These are phyloP conservation scores for Desoria tigrina DNA, from an alignment of 2,888 invertebrate genomes.

Conservation along the genomic window DNA sequence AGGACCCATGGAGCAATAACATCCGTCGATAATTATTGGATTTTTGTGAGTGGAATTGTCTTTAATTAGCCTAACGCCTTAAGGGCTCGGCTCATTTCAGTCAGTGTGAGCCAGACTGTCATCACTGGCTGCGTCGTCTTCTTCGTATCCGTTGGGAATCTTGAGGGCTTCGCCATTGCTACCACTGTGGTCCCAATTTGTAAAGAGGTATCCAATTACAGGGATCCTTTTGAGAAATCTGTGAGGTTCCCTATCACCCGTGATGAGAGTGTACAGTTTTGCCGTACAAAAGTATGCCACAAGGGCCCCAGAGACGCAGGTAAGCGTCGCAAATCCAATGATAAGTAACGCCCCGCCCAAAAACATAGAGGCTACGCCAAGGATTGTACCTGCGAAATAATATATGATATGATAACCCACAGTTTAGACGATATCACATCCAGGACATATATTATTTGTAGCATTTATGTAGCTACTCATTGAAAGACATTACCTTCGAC, in stretches of 20 bases:
- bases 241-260: conserved; percentile 40
- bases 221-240: conserved; percentile 37
- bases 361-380: conserved; percentile 42
- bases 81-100: no score
- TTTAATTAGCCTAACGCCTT: no score
- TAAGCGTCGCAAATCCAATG: conserved; percentile 42
- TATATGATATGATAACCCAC: not conserved
- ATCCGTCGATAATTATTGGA: no score
- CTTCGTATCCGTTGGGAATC: conserved; percentile 40
- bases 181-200: conserved; percentile 36
- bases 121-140: conserved; percentile 42
- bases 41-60: no score
- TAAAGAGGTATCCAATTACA: conserved; percentile 40
- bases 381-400: conserved; percentile 37
- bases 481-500: conserved; percentile 44
- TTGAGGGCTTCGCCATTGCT: conserved; percentile 44
- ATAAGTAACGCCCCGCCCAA: conserved; percentile 40
- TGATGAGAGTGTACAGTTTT: conserved; percentile 38
- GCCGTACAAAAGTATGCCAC: conserved; percentile 37
- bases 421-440: not conserved
- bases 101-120: conserved; percentile 48
- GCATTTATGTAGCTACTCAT: not conserved
- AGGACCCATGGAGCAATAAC: no score
- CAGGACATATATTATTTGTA: not conserved
- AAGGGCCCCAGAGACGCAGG: conserved; percentile 37